Evolutionary conservation across 2,113 vertebrate species (phyloP).

Genomic region (Micromys minutus): DNA sequence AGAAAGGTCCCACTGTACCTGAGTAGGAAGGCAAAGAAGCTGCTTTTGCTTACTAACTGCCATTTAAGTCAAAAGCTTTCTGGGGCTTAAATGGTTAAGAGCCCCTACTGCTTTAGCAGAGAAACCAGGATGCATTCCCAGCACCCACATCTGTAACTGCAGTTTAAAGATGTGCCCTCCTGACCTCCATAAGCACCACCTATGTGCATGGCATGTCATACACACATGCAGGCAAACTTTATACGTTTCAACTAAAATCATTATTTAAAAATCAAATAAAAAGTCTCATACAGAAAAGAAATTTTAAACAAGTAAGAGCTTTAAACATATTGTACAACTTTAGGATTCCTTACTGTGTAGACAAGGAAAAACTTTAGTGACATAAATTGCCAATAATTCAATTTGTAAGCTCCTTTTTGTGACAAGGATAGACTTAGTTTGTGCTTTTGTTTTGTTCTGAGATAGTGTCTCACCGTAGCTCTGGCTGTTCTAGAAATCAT

Average conservation of each 20-base stretch:
- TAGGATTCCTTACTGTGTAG: neutral
- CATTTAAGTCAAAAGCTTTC: neutral
- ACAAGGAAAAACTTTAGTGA: slow-evolving; percentile 14
- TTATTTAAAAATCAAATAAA: neutral
- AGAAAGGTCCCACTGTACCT: neutral
- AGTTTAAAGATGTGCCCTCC: neutral
- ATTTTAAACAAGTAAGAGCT: neutral
- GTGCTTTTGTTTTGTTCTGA: neutral
- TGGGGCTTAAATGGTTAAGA: neutral
- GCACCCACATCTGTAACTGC: neutral
- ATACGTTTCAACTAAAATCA: neutral
- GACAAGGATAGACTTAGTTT: neutral
- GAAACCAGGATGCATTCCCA: neutral
- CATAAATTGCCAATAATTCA: neutral
- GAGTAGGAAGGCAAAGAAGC: neutral
- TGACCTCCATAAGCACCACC: neutral
- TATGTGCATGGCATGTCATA: neutral
- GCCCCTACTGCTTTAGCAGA: neutral
- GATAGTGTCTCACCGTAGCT: neutral
- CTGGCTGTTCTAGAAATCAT: neutral
- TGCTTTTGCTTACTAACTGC: neutral
- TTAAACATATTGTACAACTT: neutral
- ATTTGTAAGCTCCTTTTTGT: neutral
- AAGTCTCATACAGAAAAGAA: neutral
- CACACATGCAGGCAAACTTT: neutral